These are phyloP conservation scores for Macroramphosus scolopax DNA, from an alignment of 2,797 vertebrate genomes.

Conservation along the genomic window DNA sequence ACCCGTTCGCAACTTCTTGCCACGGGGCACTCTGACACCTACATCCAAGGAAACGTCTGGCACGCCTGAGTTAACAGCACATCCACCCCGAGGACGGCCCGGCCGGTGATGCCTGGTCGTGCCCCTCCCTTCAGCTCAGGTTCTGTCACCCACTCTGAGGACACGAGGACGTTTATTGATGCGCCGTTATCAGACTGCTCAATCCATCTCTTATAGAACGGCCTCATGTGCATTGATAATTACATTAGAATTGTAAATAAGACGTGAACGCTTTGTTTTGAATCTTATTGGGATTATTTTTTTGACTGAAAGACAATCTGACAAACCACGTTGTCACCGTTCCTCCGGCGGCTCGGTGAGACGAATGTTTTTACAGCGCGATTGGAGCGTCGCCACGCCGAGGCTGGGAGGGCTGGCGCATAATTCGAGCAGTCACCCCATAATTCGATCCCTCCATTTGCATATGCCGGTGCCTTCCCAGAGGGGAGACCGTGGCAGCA, in stretches of 20 bases:
- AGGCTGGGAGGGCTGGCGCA: conserved; percentile 31
- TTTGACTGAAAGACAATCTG: conserved; percentile 8
- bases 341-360: conserved; percentile 30
- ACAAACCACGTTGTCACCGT: conserved; percentile 24
- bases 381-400: conserved; percentile 41
- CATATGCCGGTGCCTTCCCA: conserved; percentile 31
- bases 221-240: too few relatives aligned
- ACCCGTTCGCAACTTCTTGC: conserved; percentile 24
- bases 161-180: too few relatives aligned
- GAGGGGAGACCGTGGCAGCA: conserved; percentile 30
- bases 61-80: conserved; percentile 44
- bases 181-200: too few relatives aligned
- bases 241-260: too few relatives aligned
- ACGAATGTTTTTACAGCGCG: conserved; percentile 31
- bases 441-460: conserved; percentile 51
- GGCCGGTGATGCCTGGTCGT: conserved; percentile 30
- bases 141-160: conserved; percentile 6
- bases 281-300: too few relatives aligned
- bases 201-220: too few relatives aligned
- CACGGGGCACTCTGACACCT: conserved; percentile 36
- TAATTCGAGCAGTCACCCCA: conserved; percentile 39
- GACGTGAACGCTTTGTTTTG: too few relatives aligned
- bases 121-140: conserved; percentile 19
- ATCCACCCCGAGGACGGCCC: conserved; percentile 38
- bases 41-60: conserved; percentile 35